phyloP scores from a whole-genome alignment of 2,888 invertebrate genomes.

The Aphidius colemani region DNA sequence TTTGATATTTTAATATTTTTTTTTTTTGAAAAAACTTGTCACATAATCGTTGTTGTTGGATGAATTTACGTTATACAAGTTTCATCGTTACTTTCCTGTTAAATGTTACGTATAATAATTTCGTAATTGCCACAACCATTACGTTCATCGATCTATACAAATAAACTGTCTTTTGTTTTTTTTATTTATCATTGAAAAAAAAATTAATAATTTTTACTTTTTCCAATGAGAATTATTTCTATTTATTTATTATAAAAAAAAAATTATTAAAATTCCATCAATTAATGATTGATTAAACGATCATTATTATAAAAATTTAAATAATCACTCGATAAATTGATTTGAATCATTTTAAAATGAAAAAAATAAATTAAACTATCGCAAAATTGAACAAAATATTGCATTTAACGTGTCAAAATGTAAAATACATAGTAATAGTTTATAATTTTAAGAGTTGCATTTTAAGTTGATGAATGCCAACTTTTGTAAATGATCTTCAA shows the following conservation, averaged over 20 bases:
- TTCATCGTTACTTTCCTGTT: slow-evolving; percentile 24
- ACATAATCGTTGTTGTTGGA: no score
- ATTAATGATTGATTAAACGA: neutral
- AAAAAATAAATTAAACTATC: neutral
- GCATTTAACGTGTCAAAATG: neutral
- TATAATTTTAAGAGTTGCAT: no score
- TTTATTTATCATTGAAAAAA: slow-evolving; percentile 1
- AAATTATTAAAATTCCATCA: neutral
- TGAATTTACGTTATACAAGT: slow-evolving; percentile 2
- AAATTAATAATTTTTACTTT: slow-evolving; percentile 2
- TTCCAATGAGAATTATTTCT: neutral
- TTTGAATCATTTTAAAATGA: no score
- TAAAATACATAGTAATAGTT: neutral
- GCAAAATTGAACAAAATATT: neutral
- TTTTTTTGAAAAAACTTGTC: no score
- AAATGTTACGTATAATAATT: slow-evolving; percentile 33
- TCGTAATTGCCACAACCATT: slow-evolving; percentile 32
- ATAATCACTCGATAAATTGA: no score
- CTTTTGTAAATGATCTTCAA: no score
- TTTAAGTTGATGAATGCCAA: no score
- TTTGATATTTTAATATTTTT: no score
- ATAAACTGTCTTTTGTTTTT: slow-evolving; percentile 13
- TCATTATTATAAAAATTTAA: neutral
- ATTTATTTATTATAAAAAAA: neutral
- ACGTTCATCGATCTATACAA: slow-evolving; percentile 19